Conservation (phyloP, 1,140 invertebrate genomes). For the Drosophila kanapiae region DNA sequence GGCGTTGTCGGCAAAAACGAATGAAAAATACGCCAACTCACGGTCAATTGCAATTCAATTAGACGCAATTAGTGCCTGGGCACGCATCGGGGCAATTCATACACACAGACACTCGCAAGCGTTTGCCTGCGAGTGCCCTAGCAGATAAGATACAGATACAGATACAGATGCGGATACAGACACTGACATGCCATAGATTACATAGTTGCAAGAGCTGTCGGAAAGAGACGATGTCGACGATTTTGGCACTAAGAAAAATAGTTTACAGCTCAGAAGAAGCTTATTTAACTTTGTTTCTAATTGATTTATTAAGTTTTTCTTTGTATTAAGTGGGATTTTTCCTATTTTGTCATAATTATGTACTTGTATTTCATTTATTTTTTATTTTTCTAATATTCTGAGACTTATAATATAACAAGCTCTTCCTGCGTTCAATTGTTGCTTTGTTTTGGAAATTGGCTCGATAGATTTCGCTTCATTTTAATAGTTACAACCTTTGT, state of each 20-base stretch:
- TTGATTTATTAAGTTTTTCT: not conserved
- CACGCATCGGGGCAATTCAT: constrained; percentile 65
- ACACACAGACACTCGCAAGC: constrained; percentile 13
- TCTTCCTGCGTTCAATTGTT: not conserved
- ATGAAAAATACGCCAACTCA: constrained; percentile 81
- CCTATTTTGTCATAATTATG: not conserved
- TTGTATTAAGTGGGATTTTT: not conserved
- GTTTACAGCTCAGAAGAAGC: not conserved
- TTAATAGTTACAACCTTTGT: not conserved
- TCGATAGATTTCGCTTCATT: not conserved
- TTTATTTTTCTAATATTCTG: too few relatives aligned
- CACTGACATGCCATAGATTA: constrained; percentile 76
- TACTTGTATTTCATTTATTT: too few relatives aligned
- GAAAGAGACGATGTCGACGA: constrained; percentile 10
- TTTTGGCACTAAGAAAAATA: constrained; percentile 21
- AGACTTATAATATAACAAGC: too few relatives aligned
- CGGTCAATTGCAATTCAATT: constrained; percentile 83
- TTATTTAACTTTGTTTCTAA: not conserved
- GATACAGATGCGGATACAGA: constrained; percentile 36
- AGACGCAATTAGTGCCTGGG: constrained; percentile 77
- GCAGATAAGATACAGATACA: constrained; percentile 44
- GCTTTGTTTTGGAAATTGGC: not conserved
- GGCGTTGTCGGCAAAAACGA: constrained; percentile 58
- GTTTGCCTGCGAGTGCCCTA: constrained; percentile 13
- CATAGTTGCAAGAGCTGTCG: constrained; percentile 61